Percentiles rank a stretch among this genome's conserved stretches.
These are phyloP conservation scores for Ectemnius lituratus DNA, from an alignment of 2,888 invertebrate species.

Conservation along the genomic window DNA sequence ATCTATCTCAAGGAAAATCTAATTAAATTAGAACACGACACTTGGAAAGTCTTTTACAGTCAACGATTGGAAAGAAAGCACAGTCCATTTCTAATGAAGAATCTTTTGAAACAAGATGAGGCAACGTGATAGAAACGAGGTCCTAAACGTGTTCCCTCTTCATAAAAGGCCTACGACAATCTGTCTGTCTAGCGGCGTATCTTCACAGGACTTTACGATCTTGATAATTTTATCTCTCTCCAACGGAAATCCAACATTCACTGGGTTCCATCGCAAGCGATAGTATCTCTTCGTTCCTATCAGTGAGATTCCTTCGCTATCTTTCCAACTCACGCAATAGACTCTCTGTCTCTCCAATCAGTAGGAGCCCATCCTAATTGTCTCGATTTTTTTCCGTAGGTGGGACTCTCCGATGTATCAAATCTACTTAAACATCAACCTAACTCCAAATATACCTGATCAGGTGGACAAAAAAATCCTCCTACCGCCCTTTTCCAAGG, in stretches of 20 bases:
- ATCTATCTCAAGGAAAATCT: neutral
- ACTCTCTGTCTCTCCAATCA: too few species aligned
- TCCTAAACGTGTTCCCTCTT: neutral
- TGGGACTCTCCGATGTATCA: too few species aligned
- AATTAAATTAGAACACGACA: neutral
- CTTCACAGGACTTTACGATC: conserved; percentile 5
- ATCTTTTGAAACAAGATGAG: neutral
- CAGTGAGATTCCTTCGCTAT: neutral
- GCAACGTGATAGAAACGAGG: neutral
- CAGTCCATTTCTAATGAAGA: neutral
- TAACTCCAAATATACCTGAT: too few species aligned
- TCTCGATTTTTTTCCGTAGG: too few species aligned
- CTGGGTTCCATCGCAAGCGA: neutral
- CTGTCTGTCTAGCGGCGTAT: neutral
- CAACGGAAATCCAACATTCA: neutral
- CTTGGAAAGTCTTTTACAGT: neutral
- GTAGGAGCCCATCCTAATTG: too few species aligned
- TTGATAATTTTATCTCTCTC: conserved; percentile 3
- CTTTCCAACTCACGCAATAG: neutral
- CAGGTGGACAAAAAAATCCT: too few species aligned
- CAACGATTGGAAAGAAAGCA: neutral
- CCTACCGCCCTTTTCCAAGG: conserved; percentile 19
- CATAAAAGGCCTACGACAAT: neutral
- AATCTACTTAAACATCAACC: too few species aligned
- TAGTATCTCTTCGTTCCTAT: neutral